A percentile compares a stretch with the other conserved stretches of the same genome.
These are phyloP conservation scores for Laodelphax striatellus DNA, from an alignment of 1,140 invertebrate species.

Conservation along the genomic window DNA sequence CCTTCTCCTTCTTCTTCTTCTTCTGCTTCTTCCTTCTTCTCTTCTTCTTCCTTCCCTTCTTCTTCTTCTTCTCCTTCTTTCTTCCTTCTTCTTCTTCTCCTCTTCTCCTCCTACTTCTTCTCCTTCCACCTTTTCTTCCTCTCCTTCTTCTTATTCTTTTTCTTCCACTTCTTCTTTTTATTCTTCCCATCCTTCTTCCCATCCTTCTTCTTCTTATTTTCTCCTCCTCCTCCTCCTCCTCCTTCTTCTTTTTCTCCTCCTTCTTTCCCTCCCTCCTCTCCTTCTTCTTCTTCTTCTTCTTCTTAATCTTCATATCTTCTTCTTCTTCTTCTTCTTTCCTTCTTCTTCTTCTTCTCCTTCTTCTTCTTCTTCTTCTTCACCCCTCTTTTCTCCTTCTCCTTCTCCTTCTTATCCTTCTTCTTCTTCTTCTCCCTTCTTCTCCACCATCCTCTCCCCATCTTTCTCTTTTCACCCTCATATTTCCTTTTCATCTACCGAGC, in stretches of 20 bases:
- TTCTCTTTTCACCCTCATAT: too few relatives aligned
- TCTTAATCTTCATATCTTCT: too few relatives aligned
- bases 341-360: too few relatives aligned
- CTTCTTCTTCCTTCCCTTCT: neutral
- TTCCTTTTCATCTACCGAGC: too few relatives aligned
- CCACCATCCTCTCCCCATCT: neutral
- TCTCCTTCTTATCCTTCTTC: neutral
- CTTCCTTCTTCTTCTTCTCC: too few relatives aligned
- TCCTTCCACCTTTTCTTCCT: neutral
- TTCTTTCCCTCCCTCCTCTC: too few relatives aligned
- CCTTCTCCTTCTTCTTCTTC: neutral
- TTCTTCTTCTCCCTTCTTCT: conserved; percentile 4
- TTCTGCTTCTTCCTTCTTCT: neutral
- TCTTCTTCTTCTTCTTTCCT: too few relatives aligned
- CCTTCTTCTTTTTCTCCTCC: too few relatives aligned
- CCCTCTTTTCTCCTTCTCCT: conserved; percentile 1
- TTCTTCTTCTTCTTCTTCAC: neutral
- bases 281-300: neutral
- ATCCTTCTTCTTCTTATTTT: neutral
- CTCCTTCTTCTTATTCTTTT: conserved; percentile 6
- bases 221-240: too few relatives aligned
- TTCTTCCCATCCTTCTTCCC: neutral
- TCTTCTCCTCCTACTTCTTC: neutral
- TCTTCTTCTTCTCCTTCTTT: too few relatives aligned
- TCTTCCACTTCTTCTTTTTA: conserved; percentile 7